Evolutionary conservation across 92 coral and sea anemone species (phyloP), one percentile per base, ranked within the genome.

Genomic region (Galaxea fascicularis): DNA sequence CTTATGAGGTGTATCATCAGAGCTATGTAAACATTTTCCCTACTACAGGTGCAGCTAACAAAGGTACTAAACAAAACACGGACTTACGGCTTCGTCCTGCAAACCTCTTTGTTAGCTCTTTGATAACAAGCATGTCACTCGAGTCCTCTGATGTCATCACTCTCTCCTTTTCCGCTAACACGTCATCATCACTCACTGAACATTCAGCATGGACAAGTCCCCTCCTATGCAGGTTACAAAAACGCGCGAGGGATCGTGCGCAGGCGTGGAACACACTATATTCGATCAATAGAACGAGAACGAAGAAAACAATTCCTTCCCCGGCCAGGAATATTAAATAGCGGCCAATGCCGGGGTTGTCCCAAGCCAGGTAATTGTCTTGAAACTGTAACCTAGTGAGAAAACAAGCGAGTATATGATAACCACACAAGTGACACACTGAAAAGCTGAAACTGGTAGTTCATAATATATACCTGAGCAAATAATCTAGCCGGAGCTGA

Each of bases 271-370:
- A 60, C 8, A 90, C 82, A 31, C 92, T 82, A 82, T 89, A 97
- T 57, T 97, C 99, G 64, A 97, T 82, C 66, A 91, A n/a, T 24
- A 97, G 81, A 14, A 97, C 95, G 26, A 95, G 60, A 4, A 71
- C 26, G 78, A 87, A 95, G 89, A 97, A 93, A 59, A 95, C 65
- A 3, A 91, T 9, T 12, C 99, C 99, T 82, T 97, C 98, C 74
- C 89, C 62, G 4, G 98, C 84, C 79, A 97, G 87, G 79, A 93
- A 87, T 0, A 93, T 20, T 59, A 97, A 82, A 75, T 91, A 94
- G n/a, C 99, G 89, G n/a, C 99, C 99, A 11, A 97, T 83, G 6
- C 99, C 99, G 0, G 99, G 99, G 20, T 92, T 92, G 25, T 82
- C 95, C 97, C 95, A 97, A 11, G 98, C 90, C 51, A 91, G 92